Conservation (phyloP, 2,888 invertebrate genomes). For the Drosophila bunnanda region DNA sequence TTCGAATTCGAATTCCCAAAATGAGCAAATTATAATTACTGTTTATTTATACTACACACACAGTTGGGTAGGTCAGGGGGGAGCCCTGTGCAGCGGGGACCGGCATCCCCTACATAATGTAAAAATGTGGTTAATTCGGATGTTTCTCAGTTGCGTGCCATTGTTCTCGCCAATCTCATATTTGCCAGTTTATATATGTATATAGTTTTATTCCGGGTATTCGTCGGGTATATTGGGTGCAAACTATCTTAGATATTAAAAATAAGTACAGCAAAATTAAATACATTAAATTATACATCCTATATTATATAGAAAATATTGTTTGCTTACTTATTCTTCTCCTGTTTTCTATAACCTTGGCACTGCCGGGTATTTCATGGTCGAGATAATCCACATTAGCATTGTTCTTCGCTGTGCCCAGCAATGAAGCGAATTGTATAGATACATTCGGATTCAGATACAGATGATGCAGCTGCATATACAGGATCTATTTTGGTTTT, state of each 20-base stretch:
- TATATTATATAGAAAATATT: background rate
- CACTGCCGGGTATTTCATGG: constrained; percentile 8
- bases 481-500: constrained; percentile 73
- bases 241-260: background rate
- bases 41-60: constrained; percentile 62
- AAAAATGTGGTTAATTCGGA: constrained; percentile 14
- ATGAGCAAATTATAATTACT: constrained; percentile 64
- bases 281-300: background rate
- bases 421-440: constrained; percentile 35
- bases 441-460: constrained; percentile 20
- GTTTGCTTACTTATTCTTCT: background rate
- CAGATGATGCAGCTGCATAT: constrained; percentile 45
- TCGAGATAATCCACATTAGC: background rate
- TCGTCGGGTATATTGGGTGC: background rate
- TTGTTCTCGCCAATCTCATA: constrained; percentile 3
- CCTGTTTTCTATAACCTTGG: background rate
- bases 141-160: constrained; percentile 11
- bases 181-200: background rate
- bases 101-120: constrained; percentile 7
- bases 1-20: constrained; percentile 13
- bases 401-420: background rate
- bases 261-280: background rate
- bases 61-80: constrained; percentile 15
- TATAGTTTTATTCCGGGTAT: constrained; percentile 1
- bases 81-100: background rate